Conservation (phyloP, 2,113 vertebrate species). For the Trichomycterus rosablanca region DNA sequence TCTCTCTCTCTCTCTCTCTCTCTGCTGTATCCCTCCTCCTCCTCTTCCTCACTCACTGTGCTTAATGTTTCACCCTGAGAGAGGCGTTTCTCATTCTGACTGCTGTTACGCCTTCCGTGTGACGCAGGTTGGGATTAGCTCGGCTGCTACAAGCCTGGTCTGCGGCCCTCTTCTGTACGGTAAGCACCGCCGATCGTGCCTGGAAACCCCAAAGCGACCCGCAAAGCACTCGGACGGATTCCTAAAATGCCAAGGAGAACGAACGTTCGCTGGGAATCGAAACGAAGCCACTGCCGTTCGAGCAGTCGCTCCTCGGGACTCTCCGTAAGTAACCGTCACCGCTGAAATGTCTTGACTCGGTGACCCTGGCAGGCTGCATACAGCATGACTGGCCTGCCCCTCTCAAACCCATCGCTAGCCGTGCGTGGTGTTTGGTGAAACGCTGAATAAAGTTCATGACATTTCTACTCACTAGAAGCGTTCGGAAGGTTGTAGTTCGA, state of each 20-base stretch:
- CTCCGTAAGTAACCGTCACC: constrained; percentile 23
- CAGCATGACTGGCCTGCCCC: background rate
- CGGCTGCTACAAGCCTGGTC: constrained; percentile 80
- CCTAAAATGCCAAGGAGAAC: constrained; percentile 16
- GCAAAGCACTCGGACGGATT: constrained; percentile 29
- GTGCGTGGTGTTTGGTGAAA: constrained; percentile 3
- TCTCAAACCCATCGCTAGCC: background rate
- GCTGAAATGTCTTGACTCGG: constrained; percentile 17
- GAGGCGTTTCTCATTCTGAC: constrained; percentile 64
- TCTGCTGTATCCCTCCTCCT: constrained; percentile 45
- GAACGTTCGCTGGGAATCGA: background rate
- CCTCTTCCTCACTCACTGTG: constrained; percentile 55
- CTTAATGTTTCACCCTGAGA: constrained; percentile 51
- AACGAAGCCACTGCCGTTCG: background rate
- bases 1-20: constrained; percentile 48
- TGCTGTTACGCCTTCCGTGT: constrained; percentile 88
- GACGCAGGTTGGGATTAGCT: constrained; percentile 92
- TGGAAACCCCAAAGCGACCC: constrained; percentile 12
- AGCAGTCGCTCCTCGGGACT: constrained; percentile 1
- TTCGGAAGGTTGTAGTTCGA: too few species aligned
- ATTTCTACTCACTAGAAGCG: too few species aligned
- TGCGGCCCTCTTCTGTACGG: constrained; percentile 35
- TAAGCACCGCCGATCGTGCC: constrained; percentile 36
- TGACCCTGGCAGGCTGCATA: constrained; percentile 13
- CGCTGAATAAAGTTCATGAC: constrained; percentile 16